These are phyloP conservation scores for Pectinophora gossypiella DNA, from an alignment of 1,140 invertebrate genomes.

Conservation along the genomic window DNA sequence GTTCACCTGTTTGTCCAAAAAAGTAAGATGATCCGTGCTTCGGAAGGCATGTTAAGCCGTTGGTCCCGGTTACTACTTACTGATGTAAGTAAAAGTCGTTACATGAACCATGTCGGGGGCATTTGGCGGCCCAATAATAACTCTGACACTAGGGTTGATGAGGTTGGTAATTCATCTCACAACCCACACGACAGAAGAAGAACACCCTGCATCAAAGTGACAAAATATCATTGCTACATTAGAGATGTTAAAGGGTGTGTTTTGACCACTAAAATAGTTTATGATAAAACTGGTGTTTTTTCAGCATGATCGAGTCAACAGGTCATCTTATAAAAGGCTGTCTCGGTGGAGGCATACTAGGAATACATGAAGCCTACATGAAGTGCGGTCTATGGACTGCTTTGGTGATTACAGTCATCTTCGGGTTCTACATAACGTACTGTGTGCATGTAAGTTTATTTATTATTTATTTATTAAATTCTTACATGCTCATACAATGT, in stretches of 20 bases:
- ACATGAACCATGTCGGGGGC: no score
- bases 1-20: no score
- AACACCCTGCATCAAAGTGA: conserved; percentile 2
- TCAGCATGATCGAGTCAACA: conserved; percentile 20
- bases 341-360: conserved; percentile 20
- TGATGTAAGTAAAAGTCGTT: no score
- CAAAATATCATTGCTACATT: conserved; percentile 37
- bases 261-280: conserved; percentile 24
- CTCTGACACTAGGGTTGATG: no score
- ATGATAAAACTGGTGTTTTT: conserved; percentile 1
- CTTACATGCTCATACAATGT: no score
- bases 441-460: conserved; percentile 26
- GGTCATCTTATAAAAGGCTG: conserved; percentile 26
- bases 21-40: no score
- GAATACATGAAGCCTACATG: conserved; percentile 27
- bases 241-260: conserved; percentile 24
- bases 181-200: background rate
- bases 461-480: no score
- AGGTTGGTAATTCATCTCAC: no score
- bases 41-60: no score
- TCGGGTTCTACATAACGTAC: conserved; percentile 24
- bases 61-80: no score
- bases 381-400: conserved; percentile 23
- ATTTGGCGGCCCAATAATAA: no score
- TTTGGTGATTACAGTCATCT: conserved; percentile 16